phyloP scores from a whole-genome alignment of 1,140 invertebrate genomes.

The Steinernema khuongi region DNA sequence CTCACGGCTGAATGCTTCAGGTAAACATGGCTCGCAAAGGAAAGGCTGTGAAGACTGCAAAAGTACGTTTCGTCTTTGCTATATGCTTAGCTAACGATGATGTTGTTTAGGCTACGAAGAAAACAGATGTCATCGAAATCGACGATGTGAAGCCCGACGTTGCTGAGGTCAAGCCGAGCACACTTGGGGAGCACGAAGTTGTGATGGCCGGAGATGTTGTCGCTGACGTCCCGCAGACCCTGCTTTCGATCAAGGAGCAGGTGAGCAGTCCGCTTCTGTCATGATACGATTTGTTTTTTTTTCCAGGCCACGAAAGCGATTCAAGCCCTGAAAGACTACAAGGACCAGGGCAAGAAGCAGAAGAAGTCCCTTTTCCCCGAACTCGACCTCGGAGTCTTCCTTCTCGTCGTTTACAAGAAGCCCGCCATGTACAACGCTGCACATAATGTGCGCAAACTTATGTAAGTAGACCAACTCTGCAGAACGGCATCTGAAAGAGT shows the following conservation, averaged over 20 bases:
- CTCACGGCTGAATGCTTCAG: neutral
- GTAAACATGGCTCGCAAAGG: too few species aligned
- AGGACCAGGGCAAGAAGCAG: conserved; percentile 10
- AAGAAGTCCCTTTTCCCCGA: conserved; percentile 40
- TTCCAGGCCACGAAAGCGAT: neutral
- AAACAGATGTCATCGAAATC: too few species aligned
- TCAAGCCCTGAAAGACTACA: conserved; percentile 4
- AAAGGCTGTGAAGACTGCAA: too few species aligned
- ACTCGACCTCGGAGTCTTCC: conserved; percentile 28
- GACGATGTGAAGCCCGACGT: too few species aligned
- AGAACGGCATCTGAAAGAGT: neutral
- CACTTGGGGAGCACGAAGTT: neutral
- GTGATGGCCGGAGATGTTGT: neutral
- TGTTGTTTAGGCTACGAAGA: too few species aligned
- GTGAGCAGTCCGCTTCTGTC: neutral
- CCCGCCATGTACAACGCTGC: conserved; percentile 26
- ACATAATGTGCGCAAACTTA: conserved; percentile 13
- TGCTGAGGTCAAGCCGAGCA: too few species aligned
- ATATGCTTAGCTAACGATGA: too few species aligned
- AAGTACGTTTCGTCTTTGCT: too few species aligned
- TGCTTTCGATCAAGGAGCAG: neutral
- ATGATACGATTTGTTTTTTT: neutral
- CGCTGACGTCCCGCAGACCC: neutral
- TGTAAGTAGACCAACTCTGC: conserved; percentile 24
- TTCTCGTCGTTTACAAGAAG: conserved; percentile 36